Conservation (phyloP, 1,140 invertebrate species). For the Aphidius gifuensis region DNA sequence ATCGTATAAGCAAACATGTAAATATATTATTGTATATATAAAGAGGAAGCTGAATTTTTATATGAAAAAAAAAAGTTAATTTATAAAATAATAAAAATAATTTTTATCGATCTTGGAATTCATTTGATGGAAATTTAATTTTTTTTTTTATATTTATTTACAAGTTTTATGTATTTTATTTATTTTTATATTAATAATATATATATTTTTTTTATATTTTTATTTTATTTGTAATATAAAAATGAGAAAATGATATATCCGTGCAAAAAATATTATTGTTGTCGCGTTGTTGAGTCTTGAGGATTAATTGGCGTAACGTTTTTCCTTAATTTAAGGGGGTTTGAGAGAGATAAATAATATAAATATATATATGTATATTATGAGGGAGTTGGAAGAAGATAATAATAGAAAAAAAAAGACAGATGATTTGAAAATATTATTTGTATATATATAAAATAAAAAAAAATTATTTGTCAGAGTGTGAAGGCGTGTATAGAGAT, state of each 20-base stretch:
- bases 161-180: no score
- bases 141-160: not conserved
- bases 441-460: not conserved
- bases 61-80: no score
- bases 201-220: not conserved
- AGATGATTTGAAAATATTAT: constrained; percentile 1
- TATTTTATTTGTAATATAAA: not conserved
- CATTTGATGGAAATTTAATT: not conserved
- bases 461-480: constrained; percentile 2
- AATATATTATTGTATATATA: no score
- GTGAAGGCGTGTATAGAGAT: constrained; percentile 21
- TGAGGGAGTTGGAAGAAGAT: not conserved
- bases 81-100: no score
- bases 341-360: constrained; percentile 11
- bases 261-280: not conserved
- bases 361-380: constrained; percentile 5
- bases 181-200: not conserved
- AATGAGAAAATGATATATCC: no score
- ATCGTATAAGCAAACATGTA: no score
- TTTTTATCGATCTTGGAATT: not conserved
- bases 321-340: constrained; percentile 33
- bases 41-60: no score
- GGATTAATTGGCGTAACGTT: constrained; percentile 44
- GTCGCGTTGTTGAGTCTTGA: constrained; percentile 5
- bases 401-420: constrained; percentile 6